phyloP scores from a whole-genome alignment of 2,113 vertebrate genomes.

The Anolis sagrei region DNA sequence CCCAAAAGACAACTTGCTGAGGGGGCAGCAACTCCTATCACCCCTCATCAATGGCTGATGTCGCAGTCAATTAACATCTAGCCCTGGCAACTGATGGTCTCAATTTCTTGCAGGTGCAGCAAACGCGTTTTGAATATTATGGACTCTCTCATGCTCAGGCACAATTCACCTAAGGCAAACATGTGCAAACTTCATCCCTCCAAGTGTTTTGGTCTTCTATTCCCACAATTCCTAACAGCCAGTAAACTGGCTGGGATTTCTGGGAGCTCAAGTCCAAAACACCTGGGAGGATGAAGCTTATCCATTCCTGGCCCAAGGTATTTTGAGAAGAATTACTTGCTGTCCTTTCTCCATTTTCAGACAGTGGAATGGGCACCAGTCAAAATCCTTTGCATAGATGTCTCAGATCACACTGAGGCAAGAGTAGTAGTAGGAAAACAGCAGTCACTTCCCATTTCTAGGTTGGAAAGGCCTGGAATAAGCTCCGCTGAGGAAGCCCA shows the following conservation, averaged over 20 bases:
- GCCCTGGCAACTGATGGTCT: neutral
- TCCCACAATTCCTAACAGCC: too few species aligned
- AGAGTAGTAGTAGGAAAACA: neutral
- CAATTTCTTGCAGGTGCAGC: neutral
- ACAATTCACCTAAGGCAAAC: neutral
- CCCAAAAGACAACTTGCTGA: neutral
- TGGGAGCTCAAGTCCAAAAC: too few species aligned
- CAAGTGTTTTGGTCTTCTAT: too few species aligned
- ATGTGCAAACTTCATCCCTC: too few species aligned
- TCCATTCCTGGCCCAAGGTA: too few species aligned
- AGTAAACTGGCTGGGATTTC: too few species aligned
- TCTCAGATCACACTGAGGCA: slow-evolving; percentile 12
- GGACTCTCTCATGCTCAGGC: too few species aligned
- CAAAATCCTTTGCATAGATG: slow-evolving; percentile 52
- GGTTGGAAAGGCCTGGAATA: neutral
- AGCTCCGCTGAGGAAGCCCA: too few species aligned
- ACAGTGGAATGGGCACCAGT: slow-evolving; percentile 17
- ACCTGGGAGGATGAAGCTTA: too few species aligned
- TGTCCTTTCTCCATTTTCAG: slow-evolving; percentile 5
- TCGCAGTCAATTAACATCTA: too few species aligned
- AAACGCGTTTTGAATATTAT: neutral
- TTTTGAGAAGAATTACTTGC: neutral
- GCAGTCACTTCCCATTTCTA: slow-evolving; percentile 65
- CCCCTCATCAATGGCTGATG: neutral
- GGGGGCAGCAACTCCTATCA: too few species aligned